Evolutionary conservation across 2,797 vertebrate species (phyloP).

Genomic region (Ataeniobius toweri): DNA sequence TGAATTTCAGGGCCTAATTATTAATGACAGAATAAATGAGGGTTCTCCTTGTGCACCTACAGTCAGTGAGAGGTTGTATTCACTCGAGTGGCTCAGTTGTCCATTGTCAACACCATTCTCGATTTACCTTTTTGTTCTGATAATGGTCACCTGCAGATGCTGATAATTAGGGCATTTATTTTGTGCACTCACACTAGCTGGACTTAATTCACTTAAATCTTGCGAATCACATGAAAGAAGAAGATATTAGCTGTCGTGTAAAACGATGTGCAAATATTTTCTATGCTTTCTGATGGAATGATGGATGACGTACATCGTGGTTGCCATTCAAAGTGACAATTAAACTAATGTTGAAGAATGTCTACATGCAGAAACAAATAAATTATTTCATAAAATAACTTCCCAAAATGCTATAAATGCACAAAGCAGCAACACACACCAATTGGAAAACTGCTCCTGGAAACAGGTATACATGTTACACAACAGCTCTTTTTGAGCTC

Average conservation of each 20-base stretch:
- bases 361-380: conserved; percentile 21
- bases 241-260: neutral
- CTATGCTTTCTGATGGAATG: neutral
- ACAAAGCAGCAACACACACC: neutral
- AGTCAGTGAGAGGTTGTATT: conserved; percentile 23
- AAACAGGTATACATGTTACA: conserved; percentile 46
- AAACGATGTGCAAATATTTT: neutral
- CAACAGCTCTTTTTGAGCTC: conserved; percentile 51
- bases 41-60: conserved; percentile 32
- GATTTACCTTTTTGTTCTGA: neutral
- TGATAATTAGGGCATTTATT: conserved; percentile 4
- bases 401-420: neutral
- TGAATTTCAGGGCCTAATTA: conserved; percentile 64
- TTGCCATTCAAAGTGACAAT: conserved; percentile 23
- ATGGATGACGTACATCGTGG: conserved; percentile 12
- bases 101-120: conserved; percentile 17
- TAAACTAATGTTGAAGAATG: neutral
- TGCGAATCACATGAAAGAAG: neutral
- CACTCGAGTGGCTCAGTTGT: conserved; percentile 8
- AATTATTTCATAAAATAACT: neutral
- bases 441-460: conserved; percentile 24
- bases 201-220: neutral
- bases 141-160: neutral
- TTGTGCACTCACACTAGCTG: neutral
- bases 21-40: conserved; percentile 53